Percentiles rank a stretch among this genome's conserved stretches.
phyloP scores from a whole-genome alignment of 2,113 vertebrate species.

The Ictidomys tridecemlineatus region DNA sequence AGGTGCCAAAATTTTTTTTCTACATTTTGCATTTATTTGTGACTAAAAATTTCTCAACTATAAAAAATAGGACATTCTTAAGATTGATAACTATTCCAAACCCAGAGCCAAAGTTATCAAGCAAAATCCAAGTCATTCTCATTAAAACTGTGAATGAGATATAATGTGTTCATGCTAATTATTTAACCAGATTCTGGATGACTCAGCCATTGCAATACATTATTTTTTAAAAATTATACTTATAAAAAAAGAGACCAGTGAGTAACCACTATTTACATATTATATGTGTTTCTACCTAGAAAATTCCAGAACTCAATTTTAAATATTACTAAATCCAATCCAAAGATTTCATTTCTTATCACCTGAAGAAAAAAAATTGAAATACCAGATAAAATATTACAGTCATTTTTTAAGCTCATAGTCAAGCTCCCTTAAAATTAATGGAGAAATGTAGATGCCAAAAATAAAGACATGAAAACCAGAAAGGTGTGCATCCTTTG shows the following conservation, averaged over 20 bases:
- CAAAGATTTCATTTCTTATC: background rate
- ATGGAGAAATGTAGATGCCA: background rate
- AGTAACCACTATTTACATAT: slow-evolving; percentile 16
- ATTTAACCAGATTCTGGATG: slow-evolving; percentile 26
- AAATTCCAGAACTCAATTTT: slow-evolving; percentile 32
- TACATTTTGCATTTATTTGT: slow-evolving; percentile 30
- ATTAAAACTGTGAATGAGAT: slow-evolving; percentile 48
- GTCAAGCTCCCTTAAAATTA: background rate
- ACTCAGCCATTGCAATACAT: background rate
- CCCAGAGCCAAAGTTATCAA: background rate
- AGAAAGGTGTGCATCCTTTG: background rate
- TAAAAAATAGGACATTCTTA: background rate
- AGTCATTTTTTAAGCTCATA: background rate
- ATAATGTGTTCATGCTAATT: background rate
- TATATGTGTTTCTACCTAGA: background rate
- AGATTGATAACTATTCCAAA: slow-evolving; percentile 38
- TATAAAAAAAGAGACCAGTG: background rate
- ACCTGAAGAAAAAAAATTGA: background rate
- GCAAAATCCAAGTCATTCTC: background rate
- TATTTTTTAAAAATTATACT: background rate
- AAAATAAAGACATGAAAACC: background rate
- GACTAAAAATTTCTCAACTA: slow-evolving; percentile 29
- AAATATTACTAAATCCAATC: background rate
- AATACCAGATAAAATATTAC: background rate
- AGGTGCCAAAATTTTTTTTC: background rate